Base-by-base conservation (phyloP, 2,113 vertebrate genomes). In the Lycocorax pyrrhopterus region DNA sequence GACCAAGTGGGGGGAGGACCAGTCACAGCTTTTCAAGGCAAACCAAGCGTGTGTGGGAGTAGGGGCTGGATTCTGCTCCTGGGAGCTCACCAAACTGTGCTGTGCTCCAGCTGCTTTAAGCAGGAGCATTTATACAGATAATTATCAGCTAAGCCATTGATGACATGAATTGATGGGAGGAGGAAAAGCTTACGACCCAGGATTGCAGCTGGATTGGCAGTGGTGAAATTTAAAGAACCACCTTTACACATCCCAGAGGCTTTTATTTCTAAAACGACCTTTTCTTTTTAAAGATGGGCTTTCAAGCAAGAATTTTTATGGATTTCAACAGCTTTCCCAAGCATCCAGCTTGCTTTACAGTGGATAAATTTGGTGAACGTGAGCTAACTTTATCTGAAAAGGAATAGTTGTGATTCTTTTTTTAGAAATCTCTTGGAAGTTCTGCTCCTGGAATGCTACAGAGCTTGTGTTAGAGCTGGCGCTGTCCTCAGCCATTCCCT, bases 361-460 rank as follows among this genome's bases (percentile, higher is more conserved):
- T 23, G 29, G 33, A 16, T 87, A 51, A 60, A 86, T 84, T 4
- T 39, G 26, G 47, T 58, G 47, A 84, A 44, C 2, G 0, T 22
- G 27, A 75, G 23, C 43, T 58, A 78, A 43, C 55, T 85, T 73
- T 44, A 41, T 73, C 59, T 51, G 52, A 17, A 81, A 76, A 79
- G 44, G 20, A 89, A 12, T n/a, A 52, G 26, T 81, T 92, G 7
- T 19, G 52, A 22, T 71, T 77, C 71, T 77, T 68, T 77, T 92
- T 91, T 80, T 90, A 81, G 92, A 53, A 79, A 62, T 78, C 79
- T 64, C 59, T 76, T 78, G 32, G 25, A 84, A 92, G 69, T 84
- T 77, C 81, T 92, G 86, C 69, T 84, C 9, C 46, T 90, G 90
- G 63, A 69, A 67, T 51, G 52, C 63, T 44, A 0, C 33, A 37